Base-by-base conservation (phyloP, 2,797 vertebrate species). In the Chromis chromis region DNA sequence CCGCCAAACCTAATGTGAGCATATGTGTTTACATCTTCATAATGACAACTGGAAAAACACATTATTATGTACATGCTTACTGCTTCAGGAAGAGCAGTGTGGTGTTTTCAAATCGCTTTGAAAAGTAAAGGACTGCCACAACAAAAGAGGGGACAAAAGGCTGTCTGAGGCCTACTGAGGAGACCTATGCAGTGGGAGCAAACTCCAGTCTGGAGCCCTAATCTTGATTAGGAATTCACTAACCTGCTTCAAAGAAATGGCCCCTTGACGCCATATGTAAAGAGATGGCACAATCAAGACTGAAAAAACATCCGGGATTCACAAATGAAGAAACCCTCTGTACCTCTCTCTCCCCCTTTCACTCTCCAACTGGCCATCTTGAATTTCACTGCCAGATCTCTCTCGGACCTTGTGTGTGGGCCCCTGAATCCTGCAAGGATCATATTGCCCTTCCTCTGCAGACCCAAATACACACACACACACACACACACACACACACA, bases 361-460 rank as follows among this genome's bases (percentile, higher is more conserved):
- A 78, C 88, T 87, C 82, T 81, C 81, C 76, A 84, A 89, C 76
- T 80, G 84, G 78, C 84, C 92, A 93, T 94, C 89, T 95, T 93
- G 87, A 89, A 92, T 95, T 94, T 94, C 92, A 92, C 86, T 91
- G 88, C 90, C 88, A 91, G 88, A 86, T 89, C 88, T 91, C 83
- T 91, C 79, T 82, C 81, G 77, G 79, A 93, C 88, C 82, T 91
- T 92, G 88, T 89, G 87, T 93, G 93, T 91, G 92, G 93, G 91
- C 93, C 92, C 87, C 92, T 82, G 80, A 91, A 89, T 90, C 89
- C 87, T 86, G 81, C 73, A 76, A 90, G 89, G 91, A 93, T 94
- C 93, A 90, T 86, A 91, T 94, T 94, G 90, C 93, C 82, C 87
- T 90, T 87, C 83, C 86, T 86, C 85, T 90, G 89, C 90, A 91